Evolutionary conservation across 1,140 invertebrate genomes (phyloP), one percentile per base, ranked within the genome.

Genomic region (Pseudobourletiella spinata): DNA sequence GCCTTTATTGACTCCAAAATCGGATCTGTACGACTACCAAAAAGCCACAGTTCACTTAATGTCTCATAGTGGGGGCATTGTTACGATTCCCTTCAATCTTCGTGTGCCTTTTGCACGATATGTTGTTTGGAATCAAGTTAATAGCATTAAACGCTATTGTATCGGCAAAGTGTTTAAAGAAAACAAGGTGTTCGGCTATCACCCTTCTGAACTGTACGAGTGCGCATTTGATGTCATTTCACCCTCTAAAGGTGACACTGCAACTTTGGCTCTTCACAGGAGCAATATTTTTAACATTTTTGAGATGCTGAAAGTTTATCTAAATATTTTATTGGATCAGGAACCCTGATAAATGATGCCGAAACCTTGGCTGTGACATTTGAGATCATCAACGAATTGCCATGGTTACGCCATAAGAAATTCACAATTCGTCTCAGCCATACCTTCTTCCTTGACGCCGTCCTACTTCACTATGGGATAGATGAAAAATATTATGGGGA

Each of bases 191-290:
- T 82, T 82, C 69, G 88, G 89, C 8, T 86, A 89, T 70, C 89
- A 95, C 78, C 93, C 93, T 0, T 82, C 84, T 66, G 91, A 95
- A 77, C 79, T 89, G 4, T 86, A 86, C 61, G 91, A 95, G 75
- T 94, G 89, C 77, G 88, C 89, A 2, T 96, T 96, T 77, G 94
- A 98, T 74, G 91, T 96, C 64, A 86, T 96, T 14, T 86, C 85
- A 20, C 82, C 88, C 2, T 82, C 75, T 48, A 75, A 78, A 62
- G 81, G 83, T 83, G 73, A n/a, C n/a, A n/a, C n/a, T n/a, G n/a
- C n/a, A n/a, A n/a, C n/a, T n/a, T n/a, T n/a, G n/a, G n/a, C n/a
- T n/a, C n/a, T n/a, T n/a, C n/a, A n/a, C n/a, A n/a, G n/a, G n/a
- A n/a, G n/a, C n/a, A n/a, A n/a, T n/a, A n/a, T n/a, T n/a, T n/a